Base-by-base conservation (phyloP, 2,113 vertebrate species). In the Tachysurus fulvidraco region DNA sequence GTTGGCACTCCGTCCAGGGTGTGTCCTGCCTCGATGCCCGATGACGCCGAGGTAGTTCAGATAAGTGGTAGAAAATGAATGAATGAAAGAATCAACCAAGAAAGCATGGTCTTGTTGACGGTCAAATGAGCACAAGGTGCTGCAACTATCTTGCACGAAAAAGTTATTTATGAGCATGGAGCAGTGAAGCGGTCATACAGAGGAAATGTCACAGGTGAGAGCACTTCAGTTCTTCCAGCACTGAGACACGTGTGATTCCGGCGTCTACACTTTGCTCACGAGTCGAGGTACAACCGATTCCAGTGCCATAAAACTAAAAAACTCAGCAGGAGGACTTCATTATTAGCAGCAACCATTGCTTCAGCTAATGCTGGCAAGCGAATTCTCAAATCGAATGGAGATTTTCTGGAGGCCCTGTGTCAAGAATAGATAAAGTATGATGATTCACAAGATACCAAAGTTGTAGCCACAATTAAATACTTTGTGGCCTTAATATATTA, bases 131-230 rank as follows among this genome's bases (percentile, higher is more conserved):
- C 14, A n/a, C 64, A 67, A 67, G n/a, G 28, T 30, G n/a, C 64
- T 30, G 12, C 64, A 65, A 30, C 12, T 67, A 16, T 67, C 64
- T 7, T 41, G 67, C 30, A 41, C n/a, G 36, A 17, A 69, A 36
- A 67, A 9, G 9, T 23, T 74, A 46, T 46, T 74, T 74, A 46
- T 46, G 10, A 74, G 41, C 71, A 46, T 21, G 41, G 21, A 74
- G 41, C 71, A 74, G 9, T 44, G 71, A 74, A 74, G 71, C 19
- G 41, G 11, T 41, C 36, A 46, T 46, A 41, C 41, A 46, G 21
- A 25, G 71, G 71, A 44, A 46, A 74, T 74, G 41, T 74, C 71
- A 74, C 71, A 74, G 41, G 36, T 74, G 71, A 74, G 71, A 23
- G 19, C 71, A 44, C 71, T 25, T 74, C 19, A 73, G 8, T 73